Conservation (phyloP, 2,888 invertebrate species). For the Mycalesis mineus region DNA sequence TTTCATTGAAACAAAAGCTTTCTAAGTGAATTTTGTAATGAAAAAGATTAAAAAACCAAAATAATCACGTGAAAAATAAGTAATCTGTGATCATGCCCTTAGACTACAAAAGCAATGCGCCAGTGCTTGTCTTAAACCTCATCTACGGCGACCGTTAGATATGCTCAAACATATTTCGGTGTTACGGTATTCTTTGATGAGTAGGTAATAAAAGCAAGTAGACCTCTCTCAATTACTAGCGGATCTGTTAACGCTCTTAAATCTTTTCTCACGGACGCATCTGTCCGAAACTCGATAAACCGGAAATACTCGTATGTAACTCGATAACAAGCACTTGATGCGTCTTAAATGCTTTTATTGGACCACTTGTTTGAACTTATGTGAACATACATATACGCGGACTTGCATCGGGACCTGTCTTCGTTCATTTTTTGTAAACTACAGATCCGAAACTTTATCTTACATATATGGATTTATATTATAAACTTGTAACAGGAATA, state of each 20-base stretch:
- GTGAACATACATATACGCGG: too few relatives aligned
- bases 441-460: too few relatives aligned
- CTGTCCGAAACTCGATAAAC: conserved; percentile 69
- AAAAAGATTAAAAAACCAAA: too few relatives aligned
- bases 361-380: not conserved
- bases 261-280: conserved; percentile 57
- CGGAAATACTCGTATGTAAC: conserved; percentile 45
- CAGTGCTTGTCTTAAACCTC: conserved; percentile 18
- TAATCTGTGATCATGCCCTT: not conserved
- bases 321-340: conserved; percentile 21
- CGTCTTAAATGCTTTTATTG: conserved; percentile 22
- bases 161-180: conserved; percentile 22
- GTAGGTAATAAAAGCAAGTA: conserved; percentile 16
- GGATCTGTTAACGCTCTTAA: conserved; percentile 6
- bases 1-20: too few relatives aligned
- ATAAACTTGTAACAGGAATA: too few relatives aligned
- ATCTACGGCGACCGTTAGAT: conserved; percentile 22
- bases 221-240: conserved; percentile 6
- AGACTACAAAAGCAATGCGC: conserved; percentile 10
- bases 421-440: not conserved
- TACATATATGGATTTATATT: too few relatives aligned
- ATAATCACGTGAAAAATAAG: not conserved
- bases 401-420: not conserved
- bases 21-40: too few relatives aligned
- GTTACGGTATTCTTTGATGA: conserved; percentile 26